These are phyloP conservation scores for Microtus montanus DNA, from an alignment of 2,113 vertebrate species.

Conservation along the genomic window DNA sequence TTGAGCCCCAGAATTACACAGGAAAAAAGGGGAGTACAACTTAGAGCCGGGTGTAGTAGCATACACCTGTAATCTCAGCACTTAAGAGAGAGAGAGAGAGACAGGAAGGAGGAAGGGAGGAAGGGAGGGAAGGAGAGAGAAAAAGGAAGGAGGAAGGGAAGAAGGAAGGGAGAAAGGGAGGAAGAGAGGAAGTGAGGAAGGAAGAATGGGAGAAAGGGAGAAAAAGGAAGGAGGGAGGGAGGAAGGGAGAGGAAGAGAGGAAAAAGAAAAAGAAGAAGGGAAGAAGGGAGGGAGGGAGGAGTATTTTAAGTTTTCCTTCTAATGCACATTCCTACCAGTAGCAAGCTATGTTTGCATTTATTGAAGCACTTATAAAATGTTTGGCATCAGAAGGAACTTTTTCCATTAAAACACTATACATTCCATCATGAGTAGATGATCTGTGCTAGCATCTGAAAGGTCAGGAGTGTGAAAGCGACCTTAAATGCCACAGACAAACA, in stretches of 20 bases:
- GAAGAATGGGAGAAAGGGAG: too few relatives aligned
- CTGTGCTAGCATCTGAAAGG: background rate
- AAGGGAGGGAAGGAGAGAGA: background rate
- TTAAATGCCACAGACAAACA: background rate
- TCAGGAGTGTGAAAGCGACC: background rate
- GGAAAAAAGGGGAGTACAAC: background rate
- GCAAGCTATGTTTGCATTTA: background rate
- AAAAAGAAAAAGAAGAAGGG: too few relatives aligned
- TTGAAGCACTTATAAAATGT: background rate
- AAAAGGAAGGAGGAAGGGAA: too few relatives aligned
- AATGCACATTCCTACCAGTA: background rate
- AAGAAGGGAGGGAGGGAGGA: rapidly evolving
- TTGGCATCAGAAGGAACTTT: background rate
- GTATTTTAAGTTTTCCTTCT: background rate
- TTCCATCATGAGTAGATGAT: background rate
- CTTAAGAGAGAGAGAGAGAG: background rate
- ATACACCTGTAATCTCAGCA: background rate
- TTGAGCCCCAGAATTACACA: background rate
- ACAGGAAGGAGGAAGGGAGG: too few relatives aligned
- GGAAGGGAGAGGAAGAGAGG: rapidly evolving
- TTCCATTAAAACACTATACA: background rate
- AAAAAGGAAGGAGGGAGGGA: too few relatives aligned
- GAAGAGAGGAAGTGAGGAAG: too few relatives aligned
- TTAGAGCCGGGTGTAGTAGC: background rate
- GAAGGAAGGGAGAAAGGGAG: too few relatives aligned